Base-by-base conservation (phyloP, 1,140 invertebrate genomes). In the Ceratina japonica region DNA sequence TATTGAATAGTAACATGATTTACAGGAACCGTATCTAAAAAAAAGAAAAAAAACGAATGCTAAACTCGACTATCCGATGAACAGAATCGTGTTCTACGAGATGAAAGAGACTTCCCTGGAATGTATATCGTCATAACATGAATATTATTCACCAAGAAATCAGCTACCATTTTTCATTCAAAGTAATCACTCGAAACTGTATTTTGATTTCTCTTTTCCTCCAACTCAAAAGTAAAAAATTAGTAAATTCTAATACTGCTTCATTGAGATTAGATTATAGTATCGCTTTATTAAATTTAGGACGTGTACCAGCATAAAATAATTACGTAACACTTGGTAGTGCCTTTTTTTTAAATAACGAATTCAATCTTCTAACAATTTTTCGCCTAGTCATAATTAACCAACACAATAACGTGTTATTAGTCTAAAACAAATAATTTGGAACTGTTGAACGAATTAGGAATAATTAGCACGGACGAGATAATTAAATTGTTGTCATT, bases 1-100 rank as follows among this genome's bases (percentile, higher is more conserved):
- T 88, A 88, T 81, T 86, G 87, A 83, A 84, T 81, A 87, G 83
- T 74, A 83, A 80, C 75, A 84, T 78, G 83, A 82, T 86, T 83
- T 87, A 87, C 88, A 89, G 87, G 86, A 88, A 88, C 87, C 81
- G 84, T 86, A 81, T 84, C 85, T 86, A 88, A 84, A 80, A 85
- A 83, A 10, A 80, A 85, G 82, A 10, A 7, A 44, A 44, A 16
- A 56, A 54, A 54, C 52, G 52, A 13, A 71, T 81, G 81, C 72
- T 87, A 80, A 78, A 81, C 3, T 83, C 79, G 83, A 87, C 83
- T 89, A 89, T 81, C 84, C 68, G 81, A 82, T 62, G 64, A 74
- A 79, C 13, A 58, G 54, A 69, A 44, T 79, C 20, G 0, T 27
- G 22, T 54, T 20, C 24, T 44, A 15, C 31, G 49, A 71, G 20